Evolutionary conservation across 2,113 vertebrate species (phyloP).

Genomic region (Oostethus manadensis): DNA sequence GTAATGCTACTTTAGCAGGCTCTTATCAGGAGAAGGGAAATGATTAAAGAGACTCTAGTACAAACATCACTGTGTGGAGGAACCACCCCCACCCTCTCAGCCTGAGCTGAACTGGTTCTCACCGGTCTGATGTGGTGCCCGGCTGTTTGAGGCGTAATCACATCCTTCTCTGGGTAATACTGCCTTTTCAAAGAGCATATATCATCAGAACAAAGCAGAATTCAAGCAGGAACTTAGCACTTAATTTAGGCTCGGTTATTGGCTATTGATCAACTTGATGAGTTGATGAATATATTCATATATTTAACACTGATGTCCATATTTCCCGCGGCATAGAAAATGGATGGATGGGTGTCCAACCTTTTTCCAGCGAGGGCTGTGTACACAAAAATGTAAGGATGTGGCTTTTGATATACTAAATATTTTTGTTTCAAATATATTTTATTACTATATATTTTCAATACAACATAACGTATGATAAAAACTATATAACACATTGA

Average conservation of each 20-base stretch:
- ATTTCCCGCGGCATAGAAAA: no score
- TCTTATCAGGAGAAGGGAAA: slow-evolving; percentile 53
- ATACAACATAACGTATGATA: no score
- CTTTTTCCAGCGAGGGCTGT: no score
- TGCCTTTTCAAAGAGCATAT: slow-evolving; percentile 18
- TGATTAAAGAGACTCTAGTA: slow-evolving; percentile 42
- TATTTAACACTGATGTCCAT: no score
- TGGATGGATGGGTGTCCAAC: no score
- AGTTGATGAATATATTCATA: no score
- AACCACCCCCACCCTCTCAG: slow-evolving; percentile 6
- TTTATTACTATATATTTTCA: no score
- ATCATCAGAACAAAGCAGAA: slow-evolving; percentile 21
- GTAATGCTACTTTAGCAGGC: slow-evolving; percentile 43
- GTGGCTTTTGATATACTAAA: no score
- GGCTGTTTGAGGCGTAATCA: slow-evolving; percentile 31
- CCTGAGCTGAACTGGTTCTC: slow-evolving; percentile 66
- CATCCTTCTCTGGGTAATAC: slow-evolving; percentile 42
- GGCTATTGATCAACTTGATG: no score
- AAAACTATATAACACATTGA: no score
- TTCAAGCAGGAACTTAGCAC: background rate
- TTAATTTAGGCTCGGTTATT: background rate
- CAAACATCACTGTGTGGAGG: slow-evolving; percentile 33
- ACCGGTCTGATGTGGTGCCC: slow-evolving; percentile 49
- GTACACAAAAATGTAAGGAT: no score
- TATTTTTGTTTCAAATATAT: no score